Base-by-base conservation (phyloP, 1,140 invertebrate genomes). In the Probaryconus sp. region DNA sequence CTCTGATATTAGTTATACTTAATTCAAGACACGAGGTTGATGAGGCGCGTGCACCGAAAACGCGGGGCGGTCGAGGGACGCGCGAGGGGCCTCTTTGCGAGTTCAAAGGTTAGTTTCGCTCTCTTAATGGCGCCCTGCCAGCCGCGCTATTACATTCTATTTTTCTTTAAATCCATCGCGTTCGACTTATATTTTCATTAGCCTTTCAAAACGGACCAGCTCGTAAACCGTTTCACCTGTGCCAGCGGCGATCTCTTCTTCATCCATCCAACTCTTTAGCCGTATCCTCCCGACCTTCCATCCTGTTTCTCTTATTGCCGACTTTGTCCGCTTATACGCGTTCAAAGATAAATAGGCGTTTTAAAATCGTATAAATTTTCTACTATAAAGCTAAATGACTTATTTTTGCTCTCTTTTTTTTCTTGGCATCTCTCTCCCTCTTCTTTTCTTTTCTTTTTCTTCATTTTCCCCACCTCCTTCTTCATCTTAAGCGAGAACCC, bases 101-200 rank as follows among this genome's bases (percentile, higher is more conserved):
- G 77, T 78, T 83, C 78, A 81, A 83, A 81, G 80, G 79, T 80
- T 64, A 71, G 67, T n/a, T 24, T 37, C 9, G 50, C 33, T 65
- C 74, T 74, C 64, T 78, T 74, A 82, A 79, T 78, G 78, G 78
- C 76, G 61, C 72, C 68, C 74, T 69, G 74, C 76, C 77, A 80
- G 77, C 51, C 69, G 18, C 48, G 37, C 35, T 75, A 71, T 79
- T 80, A 74, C 60, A 70, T 76, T 79, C 79, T 77, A 81, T 80
- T 82, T 81, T 81, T 79, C 81, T 82, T 84, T 77, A 77, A 83
- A 84, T 85, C 81, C 82, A 85, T 86, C 82, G 79, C 81, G 79
- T 78, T 77, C 78, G 82, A 82, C 82, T 85, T 85, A 86, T 85
- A 85, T 86, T 86, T 86, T 85, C 83, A 85, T 85, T 83, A 85